These are phyloP conservation scores for Anticlea derivata DNA, from an alignment of 2,888 invertebrate species.

Conservation along the genomic window DNA sequence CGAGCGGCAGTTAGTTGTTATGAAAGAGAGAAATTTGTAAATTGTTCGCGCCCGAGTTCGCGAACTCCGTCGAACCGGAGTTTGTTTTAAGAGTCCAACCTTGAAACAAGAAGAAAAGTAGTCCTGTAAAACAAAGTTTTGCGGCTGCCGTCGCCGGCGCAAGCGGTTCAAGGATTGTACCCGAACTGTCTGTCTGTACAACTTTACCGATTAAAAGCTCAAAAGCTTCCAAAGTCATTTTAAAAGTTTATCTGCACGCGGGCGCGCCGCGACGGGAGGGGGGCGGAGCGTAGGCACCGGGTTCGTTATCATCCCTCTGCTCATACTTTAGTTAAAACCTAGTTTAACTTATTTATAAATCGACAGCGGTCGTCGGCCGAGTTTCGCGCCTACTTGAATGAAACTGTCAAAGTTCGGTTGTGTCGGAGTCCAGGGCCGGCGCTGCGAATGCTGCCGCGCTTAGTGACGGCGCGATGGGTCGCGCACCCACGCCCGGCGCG, in stretches of 20 bases:
- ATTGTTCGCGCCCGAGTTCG: conserved; percentile 85
- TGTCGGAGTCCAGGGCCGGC: conserved; percentile 40
- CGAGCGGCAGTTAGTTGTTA: conserved; percentile 85
- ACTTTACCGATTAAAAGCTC: conserved; percentile 85
- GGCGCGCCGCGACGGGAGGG: conserved; percentile 56
- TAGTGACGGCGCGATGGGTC: conserved; percentile 35
- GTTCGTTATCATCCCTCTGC: conserved; percentile 76
- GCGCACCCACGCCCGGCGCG: conserved; percentile 25
- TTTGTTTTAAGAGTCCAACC: conserved; percentile 86
- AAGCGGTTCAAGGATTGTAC: conserved; percentile 85
- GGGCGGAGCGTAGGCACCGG: conserved; percentile 63
- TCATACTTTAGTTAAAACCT: conserved; percentile 79
- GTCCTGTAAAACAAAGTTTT: conserved; percentile 85
- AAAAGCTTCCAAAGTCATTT: conserved; percentile 85
- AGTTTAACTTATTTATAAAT: conserved; percentile 81
- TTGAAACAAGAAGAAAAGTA: conserved; percentile 86
- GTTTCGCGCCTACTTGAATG: conserved; percentile 57
- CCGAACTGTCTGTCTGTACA: conserved; percentile 85
- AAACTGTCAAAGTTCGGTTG: conserved; percentile 72
- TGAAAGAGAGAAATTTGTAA: conserved; percentile 85
- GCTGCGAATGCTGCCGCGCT: conserved; percentile 8
- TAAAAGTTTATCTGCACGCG: conserved; percentile 85
- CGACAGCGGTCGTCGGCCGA: conserved; percentile 66
- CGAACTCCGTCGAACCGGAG: conserved; percentile 84
- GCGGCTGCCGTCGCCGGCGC: conserved; percentile 85